Percentiles rank a stretch among this genome's conserved stretches.
Evolutionary conservation across 1,140 invertebrate species (phyloP).

Genomic region (Melipona quadrifasciata): DNA sequence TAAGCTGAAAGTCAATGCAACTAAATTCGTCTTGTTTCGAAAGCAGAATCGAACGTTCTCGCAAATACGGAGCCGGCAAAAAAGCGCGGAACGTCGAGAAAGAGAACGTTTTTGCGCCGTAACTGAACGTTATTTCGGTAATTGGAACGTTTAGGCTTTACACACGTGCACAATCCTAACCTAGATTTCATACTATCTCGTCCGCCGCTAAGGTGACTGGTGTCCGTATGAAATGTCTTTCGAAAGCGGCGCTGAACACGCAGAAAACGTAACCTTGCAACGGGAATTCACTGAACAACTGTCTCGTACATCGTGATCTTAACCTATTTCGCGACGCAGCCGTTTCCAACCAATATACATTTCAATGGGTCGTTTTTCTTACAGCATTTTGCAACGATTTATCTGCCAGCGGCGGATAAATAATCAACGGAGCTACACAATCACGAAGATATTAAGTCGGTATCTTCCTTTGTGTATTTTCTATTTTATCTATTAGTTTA

Average conservation of each 20-base stretch:
- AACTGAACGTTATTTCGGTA: conserved; percentile 47
- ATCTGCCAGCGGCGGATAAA: no score
- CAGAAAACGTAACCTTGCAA: conserved; percentile 12
- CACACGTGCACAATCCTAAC: conserved; percentile 25
- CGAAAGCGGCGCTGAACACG: conserved; percentile 7
- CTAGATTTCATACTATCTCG: conserved; percentile 29
- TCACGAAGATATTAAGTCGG: neutral
- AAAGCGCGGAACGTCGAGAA: neutral
- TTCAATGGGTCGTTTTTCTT: neutral
- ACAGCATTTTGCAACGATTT: neutral
- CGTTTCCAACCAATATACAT: neutral
- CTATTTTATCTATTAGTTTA: neutral
- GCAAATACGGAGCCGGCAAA: neutral
- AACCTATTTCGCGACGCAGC: conserved; percentile 8
- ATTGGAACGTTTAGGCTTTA: conserved; percentile 37
- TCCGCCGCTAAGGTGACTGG: neutral
- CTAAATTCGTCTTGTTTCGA: neutral
- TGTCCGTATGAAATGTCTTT: neutral
- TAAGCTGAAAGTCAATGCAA: neutral
- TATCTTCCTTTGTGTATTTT: neutral
- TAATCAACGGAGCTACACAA: neutral
- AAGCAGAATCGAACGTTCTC: no score
- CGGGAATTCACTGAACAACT: neutral
- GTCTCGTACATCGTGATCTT: neutral
- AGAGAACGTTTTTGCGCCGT: conserved; percentile 16